Evolutionary conservation across 2,113 vertebrate species (phyloP).

Genomic region (Apodemus speciosus): DNA sequence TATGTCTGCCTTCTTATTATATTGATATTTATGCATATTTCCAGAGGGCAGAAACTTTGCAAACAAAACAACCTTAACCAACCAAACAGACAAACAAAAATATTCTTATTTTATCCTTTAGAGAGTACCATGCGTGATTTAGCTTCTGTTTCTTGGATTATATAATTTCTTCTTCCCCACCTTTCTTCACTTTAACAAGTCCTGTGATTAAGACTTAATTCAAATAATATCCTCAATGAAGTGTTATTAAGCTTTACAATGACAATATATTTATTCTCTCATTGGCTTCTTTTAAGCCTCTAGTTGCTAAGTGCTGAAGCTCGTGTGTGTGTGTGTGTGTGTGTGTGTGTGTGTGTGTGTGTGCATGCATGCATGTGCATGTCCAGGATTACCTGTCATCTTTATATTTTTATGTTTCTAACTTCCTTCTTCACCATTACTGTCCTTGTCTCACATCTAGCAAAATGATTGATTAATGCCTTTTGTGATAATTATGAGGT

Average conservation of each 20-base stretch:
- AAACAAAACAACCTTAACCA: not conserved
- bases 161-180: not conserved
- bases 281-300: not conserved
- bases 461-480: not conserved
- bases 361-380: fast-evolving
- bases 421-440: not conserved
- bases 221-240: not conserved
- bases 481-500: not conserved
- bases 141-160: not conserved
- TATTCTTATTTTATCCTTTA: not conserved
- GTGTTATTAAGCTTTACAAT: not conserved
- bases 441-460: not conserved
- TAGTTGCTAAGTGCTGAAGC: not conserved
- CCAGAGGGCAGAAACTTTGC: not conserved
- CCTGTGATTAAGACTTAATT: not conserved
- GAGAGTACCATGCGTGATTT: not conserved
- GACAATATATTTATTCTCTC: not conserved
- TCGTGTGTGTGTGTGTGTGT: not conserved
- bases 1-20: not conserved
- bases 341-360: not conserved
- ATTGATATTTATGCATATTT: not conserved
- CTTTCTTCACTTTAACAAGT: not conserved
- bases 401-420: not conserved
- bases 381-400: not conserved
- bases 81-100: not conserved